Evolutionary conservation across 1,140 invertebrate species (phyloP).

Genomic region (Halictus rubicundus): DNA sequence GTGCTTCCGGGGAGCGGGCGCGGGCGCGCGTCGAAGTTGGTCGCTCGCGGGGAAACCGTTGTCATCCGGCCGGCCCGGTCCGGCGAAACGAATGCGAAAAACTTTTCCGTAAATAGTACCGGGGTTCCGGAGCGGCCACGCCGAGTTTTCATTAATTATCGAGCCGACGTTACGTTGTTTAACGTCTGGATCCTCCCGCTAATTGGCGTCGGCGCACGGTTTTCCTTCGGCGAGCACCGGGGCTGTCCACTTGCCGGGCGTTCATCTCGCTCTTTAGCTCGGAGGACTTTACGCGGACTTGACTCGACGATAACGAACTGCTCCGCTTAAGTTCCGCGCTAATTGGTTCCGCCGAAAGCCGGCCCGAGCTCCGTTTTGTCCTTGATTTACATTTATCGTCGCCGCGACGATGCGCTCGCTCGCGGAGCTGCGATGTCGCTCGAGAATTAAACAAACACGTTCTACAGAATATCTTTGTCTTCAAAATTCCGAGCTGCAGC

Average conservation of each 20-base stretch:
- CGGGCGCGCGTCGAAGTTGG: too few species aligned
- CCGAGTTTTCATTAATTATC: constrained; percentile 19
- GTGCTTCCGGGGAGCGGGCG: neutral
- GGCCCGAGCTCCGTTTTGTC: neutral
- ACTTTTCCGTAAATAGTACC: neutral
- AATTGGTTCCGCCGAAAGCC: constrained; percentile 21
- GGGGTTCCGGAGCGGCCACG: neutral
- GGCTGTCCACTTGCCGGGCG: neutral
- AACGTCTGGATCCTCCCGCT: constrained; percentile 7
- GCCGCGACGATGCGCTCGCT: neutral
- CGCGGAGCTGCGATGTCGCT: constrained; percentile 6
- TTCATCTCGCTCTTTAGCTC: constrained; percentile 13
- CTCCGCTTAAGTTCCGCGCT: constrained; percentile 15
- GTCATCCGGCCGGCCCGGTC: neutral
- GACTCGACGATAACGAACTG: constrained; percentile 28
- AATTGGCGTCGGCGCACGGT: constrained; percentile 9
- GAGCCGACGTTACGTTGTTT: constrained; percentile 14
- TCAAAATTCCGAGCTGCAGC: too few species aligned
- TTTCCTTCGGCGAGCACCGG: neutral
- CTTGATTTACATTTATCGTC: constrained; percentile 3
- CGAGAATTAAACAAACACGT: too few species aligned
- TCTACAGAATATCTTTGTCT: too few species aligned
- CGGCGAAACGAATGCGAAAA: neutral
- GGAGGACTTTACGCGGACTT: constrained; percentile 25
- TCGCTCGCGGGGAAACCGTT: too few species aligned